Evolutionary conservation across 2,113 vertebrate genomes (phyloP).

Genomic region (Agapornis roseicollis): DNA sequence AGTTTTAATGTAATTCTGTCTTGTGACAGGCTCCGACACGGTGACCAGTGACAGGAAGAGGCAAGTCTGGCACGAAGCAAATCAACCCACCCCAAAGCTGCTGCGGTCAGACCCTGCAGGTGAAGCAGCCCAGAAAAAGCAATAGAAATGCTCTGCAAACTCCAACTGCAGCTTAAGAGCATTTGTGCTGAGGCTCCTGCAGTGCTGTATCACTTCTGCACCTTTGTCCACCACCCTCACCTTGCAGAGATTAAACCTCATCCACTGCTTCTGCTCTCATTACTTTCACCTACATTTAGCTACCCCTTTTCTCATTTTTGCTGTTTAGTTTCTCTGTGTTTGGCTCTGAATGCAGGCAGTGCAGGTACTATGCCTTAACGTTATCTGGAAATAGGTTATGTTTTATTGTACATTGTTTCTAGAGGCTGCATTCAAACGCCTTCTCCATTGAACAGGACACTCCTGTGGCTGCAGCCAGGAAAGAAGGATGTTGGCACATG

Average conservation of each 20-base stretch:
- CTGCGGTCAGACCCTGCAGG: not conserved
- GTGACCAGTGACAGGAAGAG: not conserved
- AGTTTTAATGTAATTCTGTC: not conserved
- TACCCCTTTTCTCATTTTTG: not conserved
- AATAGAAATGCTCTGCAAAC: not conserved
- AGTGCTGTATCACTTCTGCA: not conserved
- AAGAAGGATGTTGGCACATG: not conserved
- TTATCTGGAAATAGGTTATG: not conserved
- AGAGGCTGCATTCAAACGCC: not conserved
- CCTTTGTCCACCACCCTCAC: not conserved
- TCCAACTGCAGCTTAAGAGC: not conserved
- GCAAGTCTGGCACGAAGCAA: not conserved
- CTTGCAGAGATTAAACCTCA: not conserved
- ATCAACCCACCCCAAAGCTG: not conserved
- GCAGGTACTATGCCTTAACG: not conserved
- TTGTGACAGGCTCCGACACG: accelerated
- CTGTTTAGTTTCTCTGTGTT: not conserved
- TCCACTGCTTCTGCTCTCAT: not conserved
- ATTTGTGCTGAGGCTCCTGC: accelerated
- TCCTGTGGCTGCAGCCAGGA: not conserved
- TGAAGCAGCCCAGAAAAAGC: not conserved
- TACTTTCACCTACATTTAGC: not conserved
- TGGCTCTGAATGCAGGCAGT: not conserved
- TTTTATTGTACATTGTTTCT: not conserved
- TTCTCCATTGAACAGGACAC: not conserved